Percentiles rank a stretch among this genome's conserved stretches.
Conservation (phyloP, 2,797 vertebrate species). For the Sebastes paucispinis region DNA sequence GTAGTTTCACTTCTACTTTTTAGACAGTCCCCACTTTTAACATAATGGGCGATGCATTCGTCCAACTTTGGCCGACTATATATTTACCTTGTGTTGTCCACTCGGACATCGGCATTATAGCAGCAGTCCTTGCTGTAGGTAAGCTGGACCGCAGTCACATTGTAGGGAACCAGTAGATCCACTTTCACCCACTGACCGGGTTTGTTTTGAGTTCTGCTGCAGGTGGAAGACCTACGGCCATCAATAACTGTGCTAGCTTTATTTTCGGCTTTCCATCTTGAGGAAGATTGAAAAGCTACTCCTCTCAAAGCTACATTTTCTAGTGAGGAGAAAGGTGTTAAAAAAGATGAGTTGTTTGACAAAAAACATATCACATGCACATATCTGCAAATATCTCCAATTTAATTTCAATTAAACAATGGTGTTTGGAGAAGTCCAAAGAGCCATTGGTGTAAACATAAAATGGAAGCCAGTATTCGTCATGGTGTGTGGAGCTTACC, state of each 20-base stretch:
- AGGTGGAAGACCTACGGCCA: neutral
- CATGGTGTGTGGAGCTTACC: slow-evolving; percentile 4
- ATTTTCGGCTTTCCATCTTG: accelerated
- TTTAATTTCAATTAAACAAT: neutral
- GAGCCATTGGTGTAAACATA: neutral
- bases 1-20: neutral
- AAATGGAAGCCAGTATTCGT: neutral
- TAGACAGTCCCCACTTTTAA: neutral
- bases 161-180: slow-evolving; percentile 18
- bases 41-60: neutral
- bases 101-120: neutral
- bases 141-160: slow-evolving; percentile 4
- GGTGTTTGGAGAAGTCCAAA: neutral
- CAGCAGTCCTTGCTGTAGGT: neutral
- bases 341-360: neutral
- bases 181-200: slow-evolving; percentile 12
- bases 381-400: neutral
- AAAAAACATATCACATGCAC: neutral
- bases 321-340: neutral
- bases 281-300: slow-evolving; percentile 5
- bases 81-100: slow-evolving; percentile 16
- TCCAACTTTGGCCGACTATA: neutral
- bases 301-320: slow-evolving; percentile 24
- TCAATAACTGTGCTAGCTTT: neutral
- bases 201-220: neutral